A percentile compares a stretch with the other conserved stretches of the same genome.
Evolutionary conservation across 2,797 vertebrate genomes (phyloP).

Genomic region (Danio kyathit): DNA sequence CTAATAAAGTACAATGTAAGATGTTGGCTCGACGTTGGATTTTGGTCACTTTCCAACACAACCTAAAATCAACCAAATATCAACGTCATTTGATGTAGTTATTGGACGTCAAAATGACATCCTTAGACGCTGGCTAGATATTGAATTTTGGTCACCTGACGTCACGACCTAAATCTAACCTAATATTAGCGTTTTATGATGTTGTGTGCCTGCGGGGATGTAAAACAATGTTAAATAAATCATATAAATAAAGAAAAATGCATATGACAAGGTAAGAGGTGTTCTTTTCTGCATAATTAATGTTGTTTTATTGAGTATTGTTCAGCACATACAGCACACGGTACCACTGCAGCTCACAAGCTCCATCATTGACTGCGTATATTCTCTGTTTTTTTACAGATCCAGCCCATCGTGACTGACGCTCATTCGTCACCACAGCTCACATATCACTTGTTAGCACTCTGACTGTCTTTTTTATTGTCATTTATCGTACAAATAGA

Average conservation of each 20-base stretch:
- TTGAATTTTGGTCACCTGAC: no score
- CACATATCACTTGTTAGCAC: constrained; percentile 19
- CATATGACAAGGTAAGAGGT: neutral
- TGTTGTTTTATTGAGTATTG: constrained; percentile 72
- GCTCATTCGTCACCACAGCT: constrained; percentile 33
- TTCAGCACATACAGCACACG: constrained; percentile 75
- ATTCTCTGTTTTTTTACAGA: neutral
- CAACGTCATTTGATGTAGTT: no score
- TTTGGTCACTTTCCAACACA: no score
- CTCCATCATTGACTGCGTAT: neutral
- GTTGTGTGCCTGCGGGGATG: no score
- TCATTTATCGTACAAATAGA: constrained; percentile 66
- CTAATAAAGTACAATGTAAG: no score
- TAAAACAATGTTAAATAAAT: no score
- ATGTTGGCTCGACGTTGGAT: no score
- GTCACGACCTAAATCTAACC: no score
- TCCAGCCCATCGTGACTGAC: neutral
- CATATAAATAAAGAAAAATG: neutral
- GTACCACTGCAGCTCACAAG: constrained; percentile 64
- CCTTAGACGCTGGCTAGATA: no score
- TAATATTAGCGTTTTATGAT: no score
- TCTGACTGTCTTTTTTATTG: constrained; percentile 50
- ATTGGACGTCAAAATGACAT: no score
- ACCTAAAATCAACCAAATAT: no score
- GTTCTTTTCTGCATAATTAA: constrained; percentile 66